phyloP scores from a whole-genome alignment of 2,113 vertebrate genomes.

The Edolisoma coerulescens region DNA sequence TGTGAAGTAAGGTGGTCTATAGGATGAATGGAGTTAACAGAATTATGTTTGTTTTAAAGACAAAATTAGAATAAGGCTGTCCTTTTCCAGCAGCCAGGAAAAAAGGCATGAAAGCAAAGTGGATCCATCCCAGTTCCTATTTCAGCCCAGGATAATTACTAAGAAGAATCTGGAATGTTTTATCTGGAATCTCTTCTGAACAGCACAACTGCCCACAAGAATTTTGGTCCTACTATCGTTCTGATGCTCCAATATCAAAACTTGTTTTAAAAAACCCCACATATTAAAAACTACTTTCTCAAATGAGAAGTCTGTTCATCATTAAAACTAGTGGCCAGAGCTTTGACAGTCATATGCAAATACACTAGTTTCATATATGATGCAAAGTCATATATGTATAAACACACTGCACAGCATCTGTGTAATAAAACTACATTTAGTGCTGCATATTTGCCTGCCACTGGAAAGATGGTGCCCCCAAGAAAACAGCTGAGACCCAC shows the following conservation, averaged over 20 bases:
- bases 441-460: background rate
- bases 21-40: background rate
- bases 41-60: background rate
- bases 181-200: background rate
- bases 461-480: background rate
- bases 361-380: background rate
- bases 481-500: background rate
- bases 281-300: background rate
- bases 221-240: background rate
- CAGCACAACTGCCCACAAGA: background rate
- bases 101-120: background rate
- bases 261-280: background rate
- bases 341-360: background rate
- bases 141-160: background rate
- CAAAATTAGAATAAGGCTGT: background rate
- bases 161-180: background rate
- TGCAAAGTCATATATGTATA: background rate
- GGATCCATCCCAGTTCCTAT: background rate
- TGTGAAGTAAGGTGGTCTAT: background rate
- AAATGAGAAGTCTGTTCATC: background rate
- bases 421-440: background rate
- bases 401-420: background rate
- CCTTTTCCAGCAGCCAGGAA: background rate
- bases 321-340: background rate
- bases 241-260: background rate